Conservation (phyloP, 2,113 vertebrate species). For the Phalacrocorax aristotelis region DNA sequence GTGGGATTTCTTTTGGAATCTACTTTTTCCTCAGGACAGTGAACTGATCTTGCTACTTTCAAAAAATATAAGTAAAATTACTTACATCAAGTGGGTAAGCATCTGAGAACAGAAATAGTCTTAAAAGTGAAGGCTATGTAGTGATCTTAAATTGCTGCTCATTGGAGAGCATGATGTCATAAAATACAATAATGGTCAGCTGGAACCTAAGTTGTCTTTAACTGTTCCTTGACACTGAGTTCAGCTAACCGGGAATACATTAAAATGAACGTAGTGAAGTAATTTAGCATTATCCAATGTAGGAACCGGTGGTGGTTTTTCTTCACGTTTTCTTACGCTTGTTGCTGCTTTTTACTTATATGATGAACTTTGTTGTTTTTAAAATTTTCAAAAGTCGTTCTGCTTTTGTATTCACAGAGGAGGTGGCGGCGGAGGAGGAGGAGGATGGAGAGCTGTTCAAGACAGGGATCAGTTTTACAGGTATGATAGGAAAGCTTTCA, state of each 20-base stretch:
- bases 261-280: neutral
- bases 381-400: neutral
- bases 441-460: conserved; percentile 83
- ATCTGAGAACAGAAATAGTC: neutral
- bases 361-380: neutral
- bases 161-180: neutral
- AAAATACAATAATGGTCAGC: neutral
- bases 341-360: neutral
- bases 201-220: neutral
- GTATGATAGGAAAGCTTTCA: conserved; percentile 26
- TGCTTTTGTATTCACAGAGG: conserved; percentile 71
- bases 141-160: neutral
- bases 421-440: conserved; percentile 73
- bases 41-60: neutral
- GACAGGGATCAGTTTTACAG: conserved; percentile 84
- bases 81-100: neutral
- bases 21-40: neutral
- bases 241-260: neutral
- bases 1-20: neutral
- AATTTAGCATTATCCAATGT: neutral
- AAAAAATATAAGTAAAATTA: neutral
- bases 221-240: neutral
- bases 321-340: neutral
- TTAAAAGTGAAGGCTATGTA: neutral
- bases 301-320: neutral